phyloP scores from a whole-genome alignment of 2,113 vertebrate genomes.

The Thinocorus orbignyianus region DNA sequence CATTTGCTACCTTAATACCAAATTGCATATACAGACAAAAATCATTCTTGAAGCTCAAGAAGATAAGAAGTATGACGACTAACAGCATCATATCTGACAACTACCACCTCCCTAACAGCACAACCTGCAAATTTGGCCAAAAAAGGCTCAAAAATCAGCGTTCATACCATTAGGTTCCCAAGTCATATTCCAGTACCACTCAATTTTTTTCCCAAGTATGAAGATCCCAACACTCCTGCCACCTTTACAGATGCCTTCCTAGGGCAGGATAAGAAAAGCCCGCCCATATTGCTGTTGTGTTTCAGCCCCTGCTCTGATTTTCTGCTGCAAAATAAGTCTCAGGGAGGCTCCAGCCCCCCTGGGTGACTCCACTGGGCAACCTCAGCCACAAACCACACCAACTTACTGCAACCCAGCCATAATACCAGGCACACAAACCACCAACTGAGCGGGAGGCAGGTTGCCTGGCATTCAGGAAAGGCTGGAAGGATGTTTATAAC shows the following conservation, averaged over 20 bases:
- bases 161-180: not conserved
- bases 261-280: rapidly evolving
- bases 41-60: not conserved
- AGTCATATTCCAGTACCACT: not conserved
- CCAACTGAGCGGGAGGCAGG: rapidly evolving
- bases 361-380: not conserved
- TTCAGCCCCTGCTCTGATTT: not conserved
- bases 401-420: too few relatives aligned
- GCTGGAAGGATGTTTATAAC: not conserved
- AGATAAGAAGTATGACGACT: not conserved
- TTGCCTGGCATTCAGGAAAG: rapidly evolving
- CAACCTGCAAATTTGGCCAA: not conserved
- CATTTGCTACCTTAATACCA: not conserved
- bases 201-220: not conserved
- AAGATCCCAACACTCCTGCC: not conserved
- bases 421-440: not conserved
- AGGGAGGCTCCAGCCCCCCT: not conserved
- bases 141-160: rapidly evolving
- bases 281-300: not conserved
- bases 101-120: not conserved
- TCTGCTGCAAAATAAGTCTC: not conserved
- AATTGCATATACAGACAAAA: not conserved
- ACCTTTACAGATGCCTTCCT: rapidly evolving
- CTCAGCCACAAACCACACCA: not conserved
- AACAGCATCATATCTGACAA: not conserved